These are phyloP conservation scores for Altica lythri DNA, from an alignment of 2,888 invertebrate genomes.

Conservation along the genomic window DNA sequence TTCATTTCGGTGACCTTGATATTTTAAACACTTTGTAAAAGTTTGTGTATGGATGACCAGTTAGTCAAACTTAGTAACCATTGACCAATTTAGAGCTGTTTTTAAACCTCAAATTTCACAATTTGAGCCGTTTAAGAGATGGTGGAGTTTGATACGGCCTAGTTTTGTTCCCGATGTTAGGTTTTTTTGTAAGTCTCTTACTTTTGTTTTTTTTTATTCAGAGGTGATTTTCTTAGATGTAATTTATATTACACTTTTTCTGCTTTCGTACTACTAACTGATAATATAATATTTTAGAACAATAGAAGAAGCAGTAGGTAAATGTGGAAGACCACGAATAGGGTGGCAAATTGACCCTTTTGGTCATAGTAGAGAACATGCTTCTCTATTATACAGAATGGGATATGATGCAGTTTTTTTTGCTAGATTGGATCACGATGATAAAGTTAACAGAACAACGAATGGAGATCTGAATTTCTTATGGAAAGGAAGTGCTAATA, in stretches of 20 bases:
- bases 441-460: conserved; percentile 62
- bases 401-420: conserved; percentile 76
- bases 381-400: conserved; percentile 68
- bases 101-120: too few relatives aligned
- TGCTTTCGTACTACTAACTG: background rate
- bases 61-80: too few relatives aligned
- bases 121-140: too few relatives aligned
- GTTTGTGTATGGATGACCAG: too few relatives aligned
- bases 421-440: conserved; percentile 71
- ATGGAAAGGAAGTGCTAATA: conserved; percentile 67
- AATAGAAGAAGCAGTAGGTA: conserved; percentile 65
- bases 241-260: background rate
- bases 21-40: too few relatives aligned
- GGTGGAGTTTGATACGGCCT: too few relatives aligned
- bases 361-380: conserved; percentile 76
- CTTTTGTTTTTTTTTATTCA: too few relatives aligned
- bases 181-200: too few relatives aligned
- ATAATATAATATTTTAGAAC: conserved; percentile 9
- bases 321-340: conserved; percentile 74
- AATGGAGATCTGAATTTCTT: conserved; percentile 70
- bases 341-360: conserved; percentile 91
- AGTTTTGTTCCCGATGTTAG: too few relatives aligned
- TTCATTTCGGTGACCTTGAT: too few relatives aligned
- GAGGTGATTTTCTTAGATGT: background rate
- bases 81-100: too few relatives aligned